Base-by-base conservation (phyloP, 2,797 vertebrate species). In the Phoebastria nigripes region DNA sequence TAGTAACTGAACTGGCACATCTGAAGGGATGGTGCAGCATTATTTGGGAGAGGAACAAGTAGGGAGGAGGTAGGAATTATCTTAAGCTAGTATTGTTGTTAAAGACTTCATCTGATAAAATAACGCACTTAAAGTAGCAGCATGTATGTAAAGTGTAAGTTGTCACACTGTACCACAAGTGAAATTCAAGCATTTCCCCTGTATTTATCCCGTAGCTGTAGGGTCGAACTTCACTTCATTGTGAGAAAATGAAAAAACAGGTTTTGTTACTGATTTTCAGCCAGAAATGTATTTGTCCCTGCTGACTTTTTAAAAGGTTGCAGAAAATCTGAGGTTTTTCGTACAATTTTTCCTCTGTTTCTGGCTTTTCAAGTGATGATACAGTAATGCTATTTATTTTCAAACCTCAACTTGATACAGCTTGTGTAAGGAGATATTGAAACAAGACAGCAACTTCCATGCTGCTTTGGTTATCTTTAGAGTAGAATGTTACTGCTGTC, bases 21-120 rank as follows among this genome's bases (percentile, higher is more conserved):
- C 46, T 55, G 35, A 66, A 70, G 15, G 55, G 55, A 42, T 83
- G 39, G 15, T 0, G 0, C 51, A 31, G 41, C 13, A 3, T 73
- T 77, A 26, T 54, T 31, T 88, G 70, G 24, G 83, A 67, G 28
- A 87, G 61, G 47, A 86, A 17, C 13, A 72, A 63, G 12, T 82
- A 80, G 16, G 37, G 51, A 76, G 67, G 69, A 83, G 42, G 39
- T 74, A 52, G 52, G 26, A 90, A 31, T 84, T 82, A 16, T 9
- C 44, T 81, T 33, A 71, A 49, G 20, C 14, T 59, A 26, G 19
- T 65, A 54, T 15, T 74, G 47, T 25, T 87, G 13, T 62, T 83
- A 47, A 77, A 58, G 21, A 44, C 6, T 29, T 66, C 24, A 42
- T 41, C 18, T 65, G 29, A 70, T 81, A 91, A 82, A 56, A 69